Conservation (phyloP, 2,888 invertebrate genomes). For the Andrena dorsata region DNA sequence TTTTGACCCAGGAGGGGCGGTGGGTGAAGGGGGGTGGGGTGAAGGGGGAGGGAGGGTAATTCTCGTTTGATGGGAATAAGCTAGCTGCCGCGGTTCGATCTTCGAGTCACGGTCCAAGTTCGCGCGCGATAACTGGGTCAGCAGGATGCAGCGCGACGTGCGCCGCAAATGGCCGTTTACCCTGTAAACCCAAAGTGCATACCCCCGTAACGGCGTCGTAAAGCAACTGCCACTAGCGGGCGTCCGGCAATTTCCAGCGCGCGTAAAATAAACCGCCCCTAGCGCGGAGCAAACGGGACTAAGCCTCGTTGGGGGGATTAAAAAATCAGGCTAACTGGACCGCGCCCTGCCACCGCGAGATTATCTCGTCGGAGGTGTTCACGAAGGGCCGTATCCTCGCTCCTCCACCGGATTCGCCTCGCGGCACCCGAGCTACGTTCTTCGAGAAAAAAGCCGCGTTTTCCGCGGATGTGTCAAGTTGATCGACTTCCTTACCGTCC, state of each 20-base stretch:
- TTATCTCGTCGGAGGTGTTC: conserved; percentile 37
- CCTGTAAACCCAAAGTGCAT: conserved; percentile 59
- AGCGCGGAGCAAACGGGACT: not conserved
- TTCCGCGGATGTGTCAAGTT: too few species aligned
- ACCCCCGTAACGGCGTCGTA: conserved; percentile 48
- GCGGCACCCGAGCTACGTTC: too few species aligned
- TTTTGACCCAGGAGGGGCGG: not conserved
- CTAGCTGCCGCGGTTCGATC: conserved; percentile 15
- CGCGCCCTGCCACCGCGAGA: not conserved
- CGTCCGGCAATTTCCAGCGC: conserved; percentile 6
- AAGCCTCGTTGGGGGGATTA: not conserved
- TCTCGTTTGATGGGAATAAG: not conserved
- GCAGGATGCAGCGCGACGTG: conserved; percentile 43
- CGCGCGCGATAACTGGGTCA: conserved; percentile 65
- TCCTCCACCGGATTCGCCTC: not conserved
- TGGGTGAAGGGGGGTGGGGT: not conserved
- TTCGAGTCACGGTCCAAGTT: conserved; percentile 57
- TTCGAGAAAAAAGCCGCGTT: too few species aligned
- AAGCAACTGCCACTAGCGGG: conserved; percentile 25
- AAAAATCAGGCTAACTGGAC: conserved; percentile 19
- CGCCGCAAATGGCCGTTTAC: conserved; percentile 57
- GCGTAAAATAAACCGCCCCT: not conserved
- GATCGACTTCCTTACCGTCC: conserved; percentile 76
- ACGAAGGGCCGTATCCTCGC: not conserved
- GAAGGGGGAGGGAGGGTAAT: not conserved